phyloP scores from a whole-genome alignment of 2,888 invertebrate species.

The Ceratothoa steindachneri region DNA sequence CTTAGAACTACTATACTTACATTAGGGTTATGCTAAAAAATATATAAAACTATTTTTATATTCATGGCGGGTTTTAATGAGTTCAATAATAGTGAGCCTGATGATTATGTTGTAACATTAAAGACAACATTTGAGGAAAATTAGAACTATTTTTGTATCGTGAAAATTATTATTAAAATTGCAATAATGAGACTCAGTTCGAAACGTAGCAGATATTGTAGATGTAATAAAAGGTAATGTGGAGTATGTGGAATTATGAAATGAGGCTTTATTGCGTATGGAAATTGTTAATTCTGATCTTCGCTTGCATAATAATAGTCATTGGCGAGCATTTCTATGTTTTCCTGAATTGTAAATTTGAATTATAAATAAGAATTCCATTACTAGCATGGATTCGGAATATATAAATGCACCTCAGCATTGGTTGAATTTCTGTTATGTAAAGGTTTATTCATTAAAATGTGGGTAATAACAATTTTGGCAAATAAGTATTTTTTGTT shows the following conservation, averaged over 20 bases:
- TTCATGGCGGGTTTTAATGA: conserved; percentile 11
- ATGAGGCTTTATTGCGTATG: conserved; percentile 7
- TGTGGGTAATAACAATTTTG: too few relatives aligned
- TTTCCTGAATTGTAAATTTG: background rate
- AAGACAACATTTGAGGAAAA: conserved; percentile 6
- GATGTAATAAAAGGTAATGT: conserved; percentile 4
- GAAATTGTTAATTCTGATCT: conserved; percentile 2
- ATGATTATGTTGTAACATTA: conserved; percentile 7
- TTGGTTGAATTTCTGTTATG: background rate
- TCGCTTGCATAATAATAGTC: background rate
- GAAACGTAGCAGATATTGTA: conserved; percentile 1
- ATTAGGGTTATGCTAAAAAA: conserved; percentile 3
- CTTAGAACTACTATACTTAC: background rate
- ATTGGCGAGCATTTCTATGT: background rate
- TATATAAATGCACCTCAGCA: background rate
- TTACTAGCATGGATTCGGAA: background rate
- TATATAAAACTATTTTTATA: conserved; percentile 3
- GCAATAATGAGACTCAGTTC: background rate
- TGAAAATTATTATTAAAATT: conserved; percentile 6
- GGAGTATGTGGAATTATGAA: conserved; percentile 6
- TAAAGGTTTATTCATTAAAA: background rate
- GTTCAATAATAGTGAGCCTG: conserved; percentile 8
- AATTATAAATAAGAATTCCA: background rate
- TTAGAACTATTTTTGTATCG: conserved; percentile 1
- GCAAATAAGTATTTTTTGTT: too few relatives aligned